Evolutionary conservation across 2,888 invertebrate genomes (phyloP), one percentile per base, ranked within the genome.

Genomic region (Lasioglossum oenotherae): DNA sequence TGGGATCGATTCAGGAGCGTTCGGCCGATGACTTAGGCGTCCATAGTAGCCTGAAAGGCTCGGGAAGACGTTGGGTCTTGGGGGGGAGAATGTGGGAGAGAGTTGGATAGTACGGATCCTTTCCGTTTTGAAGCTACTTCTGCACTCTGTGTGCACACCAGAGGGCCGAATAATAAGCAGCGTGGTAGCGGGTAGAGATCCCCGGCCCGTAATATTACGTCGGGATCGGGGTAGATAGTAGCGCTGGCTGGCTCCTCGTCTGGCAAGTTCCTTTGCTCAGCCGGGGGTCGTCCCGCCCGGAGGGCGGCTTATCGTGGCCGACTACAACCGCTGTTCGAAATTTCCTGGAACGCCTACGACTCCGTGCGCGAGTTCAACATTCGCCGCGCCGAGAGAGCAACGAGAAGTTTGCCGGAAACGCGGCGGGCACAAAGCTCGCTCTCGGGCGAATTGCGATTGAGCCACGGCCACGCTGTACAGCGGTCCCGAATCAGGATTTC

Each of bases 251-350:
- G 84, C 80, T 87, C 80, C 87, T 90, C 89, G 86, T 89, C 89
- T 90, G 88, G 89, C 88, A 92, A 92, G 90, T 92, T 92, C 89
- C 91, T 90, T 91, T 90, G 88, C 91, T 86, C 89, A 89, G 87
- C 87, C 85, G 83, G 89, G 87, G 88, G 86, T 89, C 89, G 89
- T 91, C 89, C 81, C 84, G 89, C 87, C 78, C 83, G 81, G 78
- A 84, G 90, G 90, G 82, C 85, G 89, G 92, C 91, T 92, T 92
- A 92, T 92, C 90, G 88, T 81, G 84, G 87, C 86, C 81, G 84
- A 88, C 87, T 91, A 83, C 90, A 84, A 80, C 82, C 86, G 81
- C 84, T 84, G 86, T 88, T 89, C 82, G 88, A 81, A 88, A 91
- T 90, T 90, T 91, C 90, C 85, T 82, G 83, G 74, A 90, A 82